phyloP scores from a whole-genome alignment of 2,888 invertebrate species.

The Cephus pulcher region DNA sequence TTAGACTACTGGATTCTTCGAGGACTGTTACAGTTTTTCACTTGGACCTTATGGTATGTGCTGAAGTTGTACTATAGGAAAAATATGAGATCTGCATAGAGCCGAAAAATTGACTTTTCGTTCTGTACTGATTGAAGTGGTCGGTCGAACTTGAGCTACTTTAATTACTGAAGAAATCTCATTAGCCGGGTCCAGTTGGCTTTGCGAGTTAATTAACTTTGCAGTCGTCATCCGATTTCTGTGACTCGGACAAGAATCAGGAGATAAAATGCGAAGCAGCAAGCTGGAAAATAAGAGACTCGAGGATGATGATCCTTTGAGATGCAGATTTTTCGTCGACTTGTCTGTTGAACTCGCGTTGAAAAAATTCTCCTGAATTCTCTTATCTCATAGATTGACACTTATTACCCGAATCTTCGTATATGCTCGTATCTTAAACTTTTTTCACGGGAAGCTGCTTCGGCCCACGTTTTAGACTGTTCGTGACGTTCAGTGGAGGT shows the following conservation, averaged over 20 bases:
- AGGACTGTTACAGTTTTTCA: too few species aligned
- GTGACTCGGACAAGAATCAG: neutral
- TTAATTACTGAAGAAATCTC: constrained; percentile 36
- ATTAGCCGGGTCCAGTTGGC: constrained; percentile 28
- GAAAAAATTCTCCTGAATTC: neutral
- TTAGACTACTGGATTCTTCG: too few species aligned
- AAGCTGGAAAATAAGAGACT: neutral
- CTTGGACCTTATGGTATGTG: too few species aligned
- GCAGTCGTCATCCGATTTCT: constrained; percentile 26
- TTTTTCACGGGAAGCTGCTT: neutral
- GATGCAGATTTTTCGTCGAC: neutral
- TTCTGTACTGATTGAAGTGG: neutral
- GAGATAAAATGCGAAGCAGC: neutral
- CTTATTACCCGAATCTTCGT: neutral
- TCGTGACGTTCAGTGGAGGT: neutral
- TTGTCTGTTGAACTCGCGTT: neutral
- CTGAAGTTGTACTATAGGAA: too few species aligned
- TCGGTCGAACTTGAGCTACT: constrained; percentile 27
- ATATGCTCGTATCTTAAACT: neutral
- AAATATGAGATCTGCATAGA: too few species aligned
- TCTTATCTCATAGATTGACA: neutral
- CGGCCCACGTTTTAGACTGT: neutral
- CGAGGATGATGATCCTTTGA: neutral
- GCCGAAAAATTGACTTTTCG: neutral
- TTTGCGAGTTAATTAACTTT: constrained; percentile 35